These are phyloP conservation scores for Acrocephalus kingi DNA, from an alignment of 2,113 vertebrate species.

Conservation along the genomic window DNA sequence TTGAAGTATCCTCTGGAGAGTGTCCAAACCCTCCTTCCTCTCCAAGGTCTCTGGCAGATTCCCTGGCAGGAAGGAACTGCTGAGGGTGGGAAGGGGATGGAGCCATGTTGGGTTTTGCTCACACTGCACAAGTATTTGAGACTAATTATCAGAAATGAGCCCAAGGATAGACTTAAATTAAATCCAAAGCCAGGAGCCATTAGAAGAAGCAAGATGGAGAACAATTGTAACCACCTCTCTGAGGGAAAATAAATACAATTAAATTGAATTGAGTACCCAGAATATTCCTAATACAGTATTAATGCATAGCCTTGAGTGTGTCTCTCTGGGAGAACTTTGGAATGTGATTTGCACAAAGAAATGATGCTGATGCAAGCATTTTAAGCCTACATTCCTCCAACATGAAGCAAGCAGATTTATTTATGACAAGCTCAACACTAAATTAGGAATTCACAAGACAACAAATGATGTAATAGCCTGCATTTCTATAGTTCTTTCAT, in stretches of 20 bases:
- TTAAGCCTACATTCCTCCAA: background rate
- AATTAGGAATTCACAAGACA: background rate
- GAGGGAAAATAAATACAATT: constrained; percentile 48
- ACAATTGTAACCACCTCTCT: background rate
- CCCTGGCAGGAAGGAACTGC: background rate
- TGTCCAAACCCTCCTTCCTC: background rate
- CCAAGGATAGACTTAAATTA: background rate
- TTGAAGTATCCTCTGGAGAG: background rate
- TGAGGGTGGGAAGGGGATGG: background rate
- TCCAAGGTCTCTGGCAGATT: background rate
- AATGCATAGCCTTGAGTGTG: background rate
- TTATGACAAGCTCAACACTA: background rate
- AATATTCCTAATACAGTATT: constrained; percentile 24
- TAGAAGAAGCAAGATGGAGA: background rate
- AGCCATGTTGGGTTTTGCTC: background rate
- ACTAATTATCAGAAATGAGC: background rate
- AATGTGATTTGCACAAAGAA: constrained; percentile 23
- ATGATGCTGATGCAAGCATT: background rate
- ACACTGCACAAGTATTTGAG: background rate
- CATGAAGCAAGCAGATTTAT: background rate
- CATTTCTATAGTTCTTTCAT: background rate
- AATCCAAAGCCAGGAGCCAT: background rate
- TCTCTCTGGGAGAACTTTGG: background rate
- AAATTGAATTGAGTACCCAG: background rate
- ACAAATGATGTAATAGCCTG: background rate